Evolutionary conservation across 2,113 vertebrate genomes (phyloP), one percentile per base, ranked within the genome.

Genomic region (Colius striatus): DNA sequence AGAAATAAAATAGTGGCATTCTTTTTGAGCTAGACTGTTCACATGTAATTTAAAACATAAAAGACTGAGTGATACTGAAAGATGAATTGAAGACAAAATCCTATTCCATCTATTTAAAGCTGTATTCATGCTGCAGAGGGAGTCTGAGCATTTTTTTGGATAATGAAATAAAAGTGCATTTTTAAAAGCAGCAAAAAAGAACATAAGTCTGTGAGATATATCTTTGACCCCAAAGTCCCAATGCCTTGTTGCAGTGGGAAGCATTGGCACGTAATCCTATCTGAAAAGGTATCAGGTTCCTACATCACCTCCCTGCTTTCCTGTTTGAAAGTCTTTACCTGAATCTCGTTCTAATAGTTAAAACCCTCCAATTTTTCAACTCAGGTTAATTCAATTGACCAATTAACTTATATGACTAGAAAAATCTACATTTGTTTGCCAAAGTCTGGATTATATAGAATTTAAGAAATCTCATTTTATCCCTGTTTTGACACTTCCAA

Each of bases 1-100:
- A 80, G 78, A 94, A 95, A 95, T 76, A 83, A 92, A 88, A 90
- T 62, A 61, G 16, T 80, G 27, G 11, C n/a, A 86, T 90, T 93
- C 34, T 76, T 92, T 91, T 76, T 82, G 36, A 83, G 51, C 62
- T 67, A 89, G 51, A 23, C 5, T 51, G 5, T 85, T 94, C 75
- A 58, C 8, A 18, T 85, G 38, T 61, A 21, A 86, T 80, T 92
- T 79, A 29, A 92, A 94, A 48, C 10, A 72, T 38, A 92, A 79
- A 68, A 53, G 65, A 58, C 66, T 80, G 16, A 21, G 9, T 88
- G 70, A 73, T 92, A 76, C 13, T 76, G 63, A 87, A 83, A 91
- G 23, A 58, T 36, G 50, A 85, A 90, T 88, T 23, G 89, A 79
- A 76, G 43, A 43, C 12, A 78, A 89, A 87, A 85, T 77, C 26